These are phyloP conservation scores for Theretra japonica DNA, from an alignment of 2,888 invertebrate genomes.

Conservation along the genomic window DNA sequence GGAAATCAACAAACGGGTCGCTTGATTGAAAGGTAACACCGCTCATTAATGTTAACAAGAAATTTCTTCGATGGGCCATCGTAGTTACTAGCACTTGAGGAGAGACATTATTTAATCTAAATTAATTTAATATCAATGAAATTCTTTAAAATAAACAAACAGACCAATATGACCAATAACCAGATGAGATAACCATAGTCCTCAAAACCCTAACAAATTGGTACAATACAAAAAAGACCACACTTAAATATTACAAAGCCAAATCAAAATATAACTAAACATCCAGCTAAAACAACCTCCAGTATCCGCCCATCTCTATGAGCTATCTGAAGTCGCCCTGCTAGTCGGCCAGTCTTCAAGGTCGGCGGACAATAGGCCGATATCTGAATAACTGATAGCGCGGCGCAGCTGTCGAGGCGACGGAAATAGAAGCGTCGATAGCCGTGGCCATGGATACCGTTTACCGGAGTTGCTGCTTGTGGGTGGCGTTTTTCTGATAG, in stretches of 20 bases:
- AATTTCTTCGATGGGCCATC: too few relatives aligned
- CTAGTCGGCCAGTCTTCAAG: constrained; percentile 1
- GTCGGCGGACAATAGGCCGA: constrained; percentile 42
- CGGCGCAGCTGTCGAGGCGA: constrained; percentile 56
- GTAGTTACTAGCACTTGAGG: too few relatives aligned
- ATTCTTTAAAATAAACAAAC: neutral
- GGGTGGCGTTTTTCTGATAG: constrained; percentile 12
- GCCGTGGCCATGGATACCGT: constrained; percentile 44
- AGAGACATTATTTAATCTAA: too few relatives aligned
- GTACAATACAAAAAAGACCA: too few relatives aligned
- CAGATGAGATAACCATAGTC: too few relatives aligned
- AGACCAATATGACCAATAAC: neutral
- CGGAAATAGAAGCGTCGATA: constrained; percentile 67
- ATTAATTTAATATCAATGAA: too few relatives aligned
- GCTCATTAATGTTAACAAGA: too few relatives aligned
- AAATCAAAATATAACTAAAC: neutral
- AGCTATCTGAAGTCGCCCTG: neutral
- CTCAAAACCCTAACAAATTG: too few relatives aligned
- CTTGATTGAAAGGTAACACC: too few relatives aligned
- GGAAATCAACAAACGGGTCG: too few relatives aligned
- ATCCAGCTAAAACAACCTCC: neutral
- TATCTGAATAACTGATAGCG: constrained; percentile 64
- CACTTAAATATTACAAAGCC: neutral
- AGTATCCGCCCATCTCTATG: neutral
- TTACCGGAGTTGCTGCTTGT: constrained; percentile 30